Base-by-base conservation (phyloP, 2,113 vertebrate genomes). In the Sylvia atricapilla region DNA sequence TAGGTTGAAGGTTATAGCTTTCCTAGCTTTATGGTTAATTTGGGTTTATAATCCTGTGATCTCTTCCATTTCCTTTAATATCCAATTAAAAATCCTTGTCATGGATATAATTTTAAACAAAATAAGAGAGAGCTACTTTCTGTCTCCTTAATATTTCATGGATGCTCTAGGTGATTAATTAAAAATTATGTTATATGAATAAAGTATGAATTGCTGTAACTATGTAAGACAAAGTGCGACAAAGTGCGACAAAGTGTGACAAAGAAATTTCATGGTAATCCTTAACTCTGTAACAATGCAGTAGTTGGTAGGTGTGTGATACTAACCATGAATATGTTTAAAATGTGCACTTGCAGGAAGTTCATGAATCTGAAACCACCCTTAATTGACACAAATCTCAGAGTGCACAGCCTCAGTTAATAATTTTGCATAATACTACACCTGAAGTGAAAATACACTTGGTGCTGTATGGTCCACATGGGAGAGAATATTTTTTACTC, bases 101-200 rank as follows among this genome's bases (percentile, higher is more conserved):
- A 66, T 87, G 50, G 60, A 81, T 62, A 95, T 76, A 94, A 91
- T 94, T 96, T 96, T 63, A 75, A 93, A 80, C 39, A 64, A 92
- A 97, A 89, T 50, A 77, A 11, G 15, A 84, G 8, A 84, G 18
- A 83, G n/a, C 73, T 83, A 64, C 55, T 66, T 87, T 89, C 21
- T 68, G 85, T 67, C 46, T 62, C 9, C 44, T 84, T 76, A 96
- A 66, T 82, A 94, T 87, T 90, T 95, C 44, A 79, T 87, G n/a
- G 78, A 55, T 75, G 46, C 18, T 94, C 21, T 52, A 88, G 62
- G 62, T 96, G 75, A 83, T 86, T 95, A 84, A 79, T 95, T 93
- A 96, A 56, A 96, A 95, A 95, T 68, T 70, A 50, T 85, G 68
- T 81, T 95, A 30, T 81, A 77, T 73, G 62, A 96, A 96, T 96